phyloP scores from a whole-genome alignment of 2,797 vertebrate species.

The Manis javanica region DNA sequence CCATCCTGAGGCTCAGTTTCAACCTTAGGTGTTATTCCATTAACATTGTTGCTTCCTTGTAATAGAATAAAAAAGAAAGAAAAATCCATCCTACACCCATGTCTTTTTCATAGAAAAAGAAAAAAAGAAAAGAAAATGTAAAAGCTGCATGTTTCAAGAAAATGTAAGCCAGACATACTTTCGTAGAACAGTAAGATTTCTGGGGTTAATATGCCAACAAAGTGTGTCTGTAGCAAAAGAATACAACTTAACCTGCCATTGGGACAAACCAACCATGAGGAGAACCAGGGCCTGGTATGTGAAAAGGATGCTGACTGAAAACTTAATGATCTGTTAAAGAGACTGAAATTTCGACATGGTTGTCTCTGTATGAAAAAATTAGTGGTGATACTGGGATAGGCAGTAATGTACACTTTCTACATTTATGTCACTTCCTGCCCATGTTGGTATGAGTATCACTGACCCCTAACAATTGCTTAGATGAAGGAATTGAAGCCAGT shows the following conservation, averaged over 20 bases:
- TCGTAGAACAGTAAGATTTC: background rate
- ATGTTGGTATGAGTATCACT: background rate
- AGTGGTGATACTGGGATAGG: background rate
- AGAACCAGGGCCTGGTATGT: background rate
- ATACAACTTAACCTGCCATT: background rate
- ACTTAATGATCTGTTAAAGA: slow-evolving; percentile 22
- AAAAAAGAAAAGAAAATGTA: background rate
- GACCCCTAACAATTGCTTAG: background rate
- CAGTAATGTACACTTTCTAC: background rate
- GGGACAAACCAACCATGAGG: slow-evolving; percentile 31
- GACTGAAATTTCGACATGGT: background rate
- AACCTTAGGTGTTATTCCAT: background rate
- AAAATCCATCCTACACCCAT: background rate
- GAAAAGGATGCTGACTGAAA: background rate
- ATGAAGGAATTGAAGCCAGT: background rate
- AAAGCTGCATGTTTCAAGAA: background rate
- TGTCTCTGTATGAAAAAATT: background rate
- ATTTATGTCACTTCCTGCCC: background rate
- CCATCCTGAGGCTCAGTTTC: background rate
- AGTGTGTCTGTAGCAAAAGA: slow-evolving; percentile 21
- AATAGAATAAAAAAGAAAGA: background rate
- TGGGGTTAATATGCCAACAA: slow-evolving; percentile 42
- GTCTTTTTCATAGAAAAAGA: background rate
- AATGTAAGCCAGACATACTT: background rate
- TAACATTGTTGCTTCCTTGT: background rate